phyloP scores from a whole-genome alignment of 2,113 vertebrate species.

The Piaya cayana region DNA sequence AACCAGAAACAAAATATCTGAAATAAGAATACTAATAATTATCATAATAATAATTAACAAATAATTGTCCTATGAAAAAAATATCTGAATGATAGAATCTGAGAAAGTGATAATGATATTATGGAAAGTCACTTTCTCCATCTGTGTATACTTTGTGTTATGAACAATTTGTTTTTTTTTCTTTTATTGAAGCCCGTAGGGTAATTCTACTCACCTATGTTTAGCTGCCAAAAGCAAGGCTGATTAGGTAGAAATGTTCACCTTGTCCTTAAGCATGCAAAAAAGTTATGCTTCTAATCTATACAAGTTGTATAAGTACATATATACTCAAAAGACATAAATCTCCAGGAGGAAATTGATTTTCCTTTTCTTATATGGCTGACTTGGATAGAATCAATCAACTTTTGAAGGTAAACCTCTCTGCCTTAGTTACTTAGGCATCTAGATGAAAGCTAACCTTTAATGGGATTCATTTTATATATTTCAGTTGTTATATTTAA shows the following conservation, averaged over 20 bases:
- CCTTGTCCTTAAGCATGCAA: neutral
- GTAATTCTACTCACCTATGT: neutral
- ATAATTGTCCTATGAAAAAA: neutral
- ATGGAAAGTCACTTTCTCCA: neutral
- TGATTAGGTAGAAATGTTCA: neutral
- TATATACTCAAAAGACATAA: neutral
- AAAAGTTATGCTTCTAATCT: neutral
- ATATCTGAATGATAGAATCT: neutral
- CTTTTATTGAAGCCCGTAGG: neutral
- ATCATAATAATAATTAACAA: neutral
- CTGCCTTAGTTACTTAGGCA: neutral
- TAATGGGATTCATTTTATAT: neutral
- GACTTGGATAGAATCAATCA: neutral
- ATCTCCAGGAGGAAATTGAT: neutral
- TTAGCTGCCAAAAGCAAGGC: neutral
- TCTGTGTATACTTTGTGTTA: neutral
- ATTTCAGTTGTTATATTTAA: neutral
- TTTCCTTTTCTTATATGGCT: neutral
- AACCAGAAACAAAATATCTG: neutral
- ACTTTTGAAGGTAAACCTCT: neutral
- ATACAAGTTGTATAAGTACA: neutral
- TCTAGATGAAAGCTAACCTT: neutral
- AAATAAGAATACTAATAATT: neutral
- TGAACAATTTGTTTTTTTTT: fast-evolving
- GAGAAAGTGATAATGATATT: neutral